Percentiles rank a stretch among this genome's conserved stretches.
These are phyloP conservation scores for Erebia ligea DNA, from an alignment of 2,888 invertebrate genomes.

Conservation along the genomic window DNA sequence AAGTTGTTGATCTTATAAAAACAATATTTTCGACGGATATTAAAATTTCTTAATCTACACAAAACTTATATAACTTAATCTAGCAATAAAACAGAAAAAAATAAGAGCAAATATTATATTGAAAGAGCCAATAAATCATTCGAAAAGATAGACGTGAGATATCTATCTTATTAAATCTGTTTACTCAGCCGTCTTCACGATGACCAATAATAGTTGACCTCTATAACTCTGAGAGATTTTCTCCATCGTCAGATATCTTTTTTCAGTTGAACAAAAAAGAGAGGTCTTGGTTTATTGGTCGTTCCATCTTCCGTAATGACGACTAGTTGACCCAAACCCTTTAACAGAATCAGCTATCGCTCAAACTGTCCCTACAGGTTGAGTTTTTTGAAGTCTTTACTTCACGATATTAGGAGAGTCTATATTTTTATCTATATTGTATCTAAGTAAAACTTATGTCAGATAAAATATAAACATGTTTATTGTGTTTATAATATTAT, in stretches of 20 bases:
- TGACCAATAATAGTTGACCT: constrained; percentile 36
- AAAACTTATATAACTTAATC: background rate
- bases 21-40: background rate
- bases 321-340: constrained; percentile 43
- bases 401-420: background rate
- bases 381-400: constrained; percentile 14
- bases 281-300: constrained; percentile 9
- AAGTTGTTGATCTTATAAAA: background rate
- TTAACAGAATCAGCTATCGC: constrained; percentile 47
- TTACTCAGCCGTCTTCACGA: constrained; percentile 36
- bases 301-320: constrained; percentile 20
- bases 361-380: constrained; percentile 35
- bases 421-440: too few relatives aligned
- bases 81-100: background rate
- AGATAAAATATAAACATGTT: too few relatives aligned
- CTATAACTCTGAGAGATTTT: constrained; percentile 5
- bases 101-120: constrained; percentile 2
- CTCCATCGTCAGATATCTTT: constrained; percentile 19
- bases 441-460: too few relatives aligned
- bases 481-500: too few relatives aligned
- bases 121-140: constrained; percentile 12
- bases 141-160: constrained; percentile 16
- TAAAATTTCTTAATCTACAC: background rate
- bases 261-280: constrained; percentile 16
- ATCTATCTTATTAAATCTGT: constrained; percentile 42